Conservation (phyloP, 2,888 invertebrate species). For the Melipona bicolor region DNA sequence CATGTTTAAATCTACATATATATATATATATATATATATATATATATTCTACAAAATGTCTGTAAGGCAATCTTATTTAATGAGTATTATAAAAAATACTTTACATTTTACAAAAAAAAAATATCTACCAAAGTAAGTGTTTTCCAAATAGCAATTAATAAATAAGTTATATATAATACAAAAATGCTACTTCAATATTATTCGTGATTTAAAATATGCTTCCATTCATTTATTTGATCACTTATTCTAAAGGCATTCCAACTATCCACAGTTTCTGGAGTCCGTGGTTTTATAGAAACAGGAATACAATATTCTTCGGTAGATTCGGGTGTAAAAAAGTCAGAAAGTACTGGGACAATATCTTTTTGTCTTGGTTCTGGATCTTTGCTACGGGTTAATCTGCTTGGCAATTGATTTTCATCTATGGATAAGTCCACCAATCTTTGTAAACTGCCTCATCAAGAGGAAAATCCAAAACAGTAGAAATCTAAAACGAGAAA, state of each 20-base stretch:
- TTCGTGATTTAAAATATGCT: constrained; percentile 67
- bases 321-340: constrained; percentile 76
- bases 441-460: constrained; percentile 78
- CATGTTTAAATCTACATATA: constrained; percentile 13
- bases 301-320: constrained; percentile 72
- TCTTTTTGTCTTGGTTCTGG: constrained; percentile 79
- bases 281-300: constrained; percentile 64
- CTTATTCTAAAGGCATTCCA: constrained; percentile 78
- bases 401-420: constrained; percentile 75
- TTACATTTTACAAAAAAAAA: constrained; percentile 23
- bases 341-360: constrained; percentile 73
- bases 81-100: constrained; percentile 19
- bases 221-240: constrained; percentile 78
- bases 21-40: constrained; percentile 9
- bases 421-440: constrained; percentile 77
- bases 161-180: constrained; percentile 36
- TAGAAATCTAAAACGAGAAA: constrained; percentile 72
- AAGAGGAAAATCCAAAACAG: constrained; percentile 76
- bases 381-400: constrained; percentile 78
- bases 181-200: constrained; percentile 13
- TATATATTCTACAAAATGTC: constrained; percentile 22
- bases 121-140: constrained; percentile 49
- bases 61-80: constrained; percentile 24
- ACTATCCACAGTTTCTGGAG: constrained; percentile 68
- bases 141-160: constrained; percentile 50